Conservation (phyloP, 1,140 invertebrate genomes). For the Pseudomyrmex flavicornis region DNA sequence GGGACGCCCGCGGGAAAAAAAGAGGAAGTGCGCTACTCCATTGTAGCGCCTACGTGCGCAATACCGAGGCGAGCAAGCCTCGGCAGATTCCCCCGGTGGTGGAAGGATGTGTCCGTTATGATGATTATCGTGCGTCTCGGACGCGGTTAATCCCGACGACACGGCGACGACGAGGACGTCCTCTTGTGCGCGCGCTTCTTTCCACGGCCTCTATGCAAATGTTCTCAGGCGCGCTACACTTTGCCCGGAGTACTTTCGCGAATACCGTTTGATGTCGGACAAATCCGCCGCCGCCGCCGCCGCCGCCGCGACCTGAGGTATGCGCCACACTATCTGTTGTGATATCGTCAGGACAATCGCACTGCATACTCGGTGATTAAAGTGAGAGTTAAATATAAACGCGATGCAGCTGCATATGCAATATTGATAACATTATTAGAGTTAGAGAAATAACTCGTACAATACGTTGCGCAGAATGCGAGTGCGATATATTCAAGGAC, state of each 20-base stretch:
- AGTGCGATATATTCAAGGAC: too few species aligned
- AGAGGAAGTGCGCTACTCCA: slow-evolving; percentile 28
- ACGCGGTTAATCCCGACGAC: slow-evolving; percentile 65
- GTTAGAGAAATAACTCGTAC: background rate
- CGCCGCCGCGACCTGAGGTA: too few species aligned
- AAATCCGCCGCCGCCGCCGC: slow-evolving; percentile 11
- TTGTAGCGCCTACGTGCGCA: slow-evolving; percentile 16
- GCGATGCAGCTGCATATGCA: too few species aligned
- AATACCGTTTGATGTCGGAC: slow-evolving; percentile 44
- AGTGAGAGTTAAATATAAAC: background rate
- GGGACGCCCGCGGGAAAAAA: background rate
- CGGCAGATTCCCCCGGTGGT: slow-evolving; percentile 63
- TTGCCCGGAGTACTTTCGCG: slow-evolving; percentile 37
- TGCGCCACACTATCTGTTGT: background rate
- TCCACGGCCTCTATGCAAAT: slow-evolving; percentile 59
- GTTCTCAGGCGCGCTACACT: slow-evolving; percentile 55
- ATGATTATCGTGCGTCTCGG: slow-evolving; percentile 77
- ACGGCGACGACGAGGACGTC: slow-evolving; percentile 53
- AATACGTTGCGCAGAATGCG: too few species aligned
- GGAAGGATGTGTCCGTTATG: slow-evolving; percentile 78
- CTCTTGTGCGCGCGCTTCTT: slow-evolving; percentile 35
- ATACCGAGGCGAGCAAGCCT: slow-evolving; percentile 1
- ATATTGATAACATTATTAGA: slow-evolving; percentile 1
- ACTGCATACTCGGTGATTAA: background rate
- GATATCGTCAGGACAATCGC: background rate